Base-by-base conservation (phyloP, 1,140 invertebrate genomes). In the Stegodyphus dumicola region DNA sequence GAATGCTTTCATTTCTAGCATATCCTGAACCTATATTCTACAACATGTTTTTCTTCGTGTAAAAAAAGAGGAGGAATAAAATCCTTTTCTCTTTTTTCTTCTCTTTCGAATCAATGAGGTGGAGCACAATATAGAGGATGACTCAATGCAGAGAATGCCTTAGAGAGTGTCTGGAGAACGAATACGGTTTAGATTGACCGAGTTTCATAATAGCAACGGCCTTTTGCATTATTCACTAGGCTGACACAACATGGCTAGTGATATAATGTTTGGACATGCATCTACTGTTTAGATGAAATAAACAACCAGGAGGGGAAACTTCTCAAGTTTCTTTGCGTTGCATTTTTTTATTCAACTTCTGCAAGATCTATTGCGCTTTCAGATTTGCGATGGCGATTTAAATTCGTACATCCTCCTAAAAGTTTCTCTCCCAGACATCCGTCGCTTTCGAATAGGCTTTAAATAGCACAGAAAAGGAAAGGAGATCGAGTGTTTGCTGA, bases 211-310 rank as follows among this genome's bases (percentile, higher is more conserved):
- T 75, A 75, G 73, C 73, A 56, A 75, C 60, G 54, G 73, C 60
- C 17, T 75, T 64, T 75, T 75, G 73, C 73, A 75, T 75, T 75
- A 75, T 75, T 75, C 73, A 75, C 70, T 56, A 75, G 54, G 73
- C n/a, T 33, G 33, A 33, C 33, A 33, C 5, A 56, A 33, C 17
- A 33, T 9, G n/a, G 73, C 13, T 17, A 18, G 73, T 75, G 17
- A 60, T 60, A 60, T 60, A 60, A 75, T 48, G 33, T 56, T 75
- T 73, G 13, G 53, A 51, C 6, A 6, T 75, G 73, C 54, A 60
- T 17, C 13, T 54, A 3, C 7, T 9, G 53, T 64, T 64, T 33
- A 33, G 33, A 64, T 64, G 60, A 64, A n/a, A 64, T 64, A 64
- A 11, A 64, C n/a, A 64, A 64, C 60, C n/a, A 71, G 33, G 33